Base-by-base conservation (phyloP, 2,888 invertebrate genomes). In the Drosophila gaucha region DNA sequence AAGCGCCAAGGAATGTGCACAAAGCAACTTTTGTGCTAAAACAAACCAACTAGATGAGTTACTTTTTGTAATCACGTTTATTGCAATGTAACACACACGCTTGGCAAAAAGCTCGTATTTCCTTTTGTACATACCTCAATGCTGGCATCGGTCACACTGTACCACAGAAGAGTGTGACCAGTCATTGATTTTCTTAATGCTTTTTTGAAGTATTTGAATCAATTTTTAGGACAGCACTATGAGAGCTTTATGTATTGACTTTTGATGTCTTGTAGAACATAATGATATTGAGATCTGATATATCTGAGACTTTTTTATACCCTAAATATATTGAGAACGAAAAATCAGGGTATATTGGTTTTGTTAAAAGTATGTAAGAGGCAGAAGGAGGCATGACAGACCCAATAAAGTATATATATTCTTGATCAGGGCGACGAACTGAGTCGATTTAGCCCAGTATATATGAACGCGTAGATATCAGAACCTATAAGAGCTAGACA, bases 1-100 rank as follows among this genome's bases (percentile, higher is more conserved):
- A 8, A 55, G 62, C 56, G 57, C 41, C 54, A 56, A 71, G 26
- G 59, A 73, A 76, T 75, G 55, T 59, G 58, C 36, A 33, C 72
- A 76, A 71, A 76, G 65, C 38, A 56, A 50, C 33, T 69, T 65
- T 52, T 51, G 35, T 31, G 20, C 46, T 6, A 52, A 70, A 69
- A 28, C 33, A 44, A 59, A 9, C 38, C 33, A 66, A 20, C 16
- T 24, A 35, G 35, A 36, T 74, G 16, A 49, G 58, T 39, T 73
- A 38, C 44, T 49, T 65, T 50, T 50, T 52, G 36, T 52, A 65
- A 65, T 52, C 43, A 63, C 51, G 36, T 65, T 65, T 52, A 16
- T 30, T 50, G 24, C 35, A 28, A 26, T 56, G 1, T 14, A 1
- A 10, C 22, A 43, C 1, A 43, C 30, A 28, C 9, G 2, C 9